Percentiles rank a stretch among this genome's conserved stretches.
Conservation (phyloP, 2,797 vertebrate genomes). For the Cuculus canorus region DNA sequence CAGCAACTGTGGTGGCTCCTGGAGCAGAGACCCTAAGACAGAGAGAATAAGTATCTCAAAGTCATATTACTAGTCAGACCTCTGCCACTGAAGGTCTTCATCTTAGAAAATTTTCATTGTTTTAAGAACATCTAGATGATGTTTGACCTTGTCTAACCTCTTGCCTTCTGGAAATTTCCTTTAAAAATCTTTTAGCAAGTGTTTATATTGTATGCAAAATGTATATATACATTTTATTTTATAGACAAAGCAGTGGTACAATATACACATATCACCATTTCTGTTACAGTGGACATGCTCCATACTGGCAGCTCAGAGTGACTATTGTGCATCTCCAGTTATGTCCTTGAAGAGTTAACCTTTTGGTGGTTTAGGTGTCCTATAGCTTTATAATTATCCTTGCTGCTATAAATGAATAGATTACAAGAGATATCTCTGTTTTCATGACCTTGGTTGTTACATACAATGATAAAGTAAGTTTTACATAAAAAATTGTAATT, state of each 20-base stretch:
- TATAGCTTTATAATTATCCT: not conserved
- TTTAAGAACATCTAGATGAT: not conserved
- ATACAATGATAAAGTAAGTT: not conserved
- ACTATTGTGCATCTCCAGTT: not conserved
- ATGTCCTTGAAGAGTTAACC: slow-evolving; percentile 2
- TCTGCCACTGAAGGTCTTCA: not conserved
- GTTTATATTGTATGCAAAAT: not conserved
- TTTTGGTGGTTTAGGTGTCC: not conserved
- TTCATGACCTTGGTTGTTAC: not conserved
- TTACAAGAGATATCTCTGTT: not conserved
- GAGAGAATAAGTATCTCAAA: not conserved
- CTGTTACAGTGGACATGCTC: not conserved
- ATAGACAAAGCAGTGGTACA: not conserved
- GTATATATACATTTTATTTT: not conserved
- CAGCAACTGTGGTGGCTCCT: not conserved
- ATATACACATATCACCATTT: not conserved
- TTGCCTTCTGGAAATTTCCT: not conserved
- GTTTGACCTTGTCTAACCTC: not conserved
- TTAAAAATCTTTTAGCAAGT: not conserved
- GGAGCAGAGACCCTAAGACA: not conserved
- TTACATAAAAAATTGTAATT: not conserved
- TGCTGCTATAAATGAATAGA: slow-evolving; percentile 26
- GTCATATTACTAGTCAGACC: not conserved
- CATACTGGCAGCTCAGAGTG: not conserved
- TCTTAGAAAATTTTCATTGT: not conserved